Base-by-base conservation (phyloP, 2,797 vertebrate species). In the Diglossa cyanea region DNA sequence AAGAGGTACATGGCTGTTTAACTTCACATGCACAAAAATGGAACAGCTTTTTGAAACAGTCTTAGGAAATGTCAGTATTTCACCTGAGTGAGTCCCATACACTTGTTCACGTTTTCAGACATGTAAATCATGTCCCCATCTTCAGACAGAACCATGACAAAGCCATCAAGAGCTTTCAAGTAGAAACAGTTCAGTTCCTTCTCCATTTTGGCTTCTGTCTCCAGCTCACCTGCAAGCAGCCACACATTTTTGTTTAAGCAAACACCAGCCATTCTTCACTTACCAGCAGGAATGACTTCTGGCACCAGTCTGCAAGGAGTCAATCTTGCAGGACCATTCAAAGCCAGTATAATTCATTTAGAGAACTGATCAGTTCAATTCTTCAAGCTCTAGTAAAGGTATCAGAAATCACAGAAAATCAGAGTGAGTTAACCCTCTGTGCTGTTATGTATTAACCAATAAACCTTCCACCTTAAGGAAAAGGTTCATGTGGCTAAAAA, bases 61-160 rank as follows among this genome's bases (percentile, higher is more conserved):
- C 54, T 66, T 76, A 78, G 54, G 39, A 96, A 88, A 19, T 19
- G 30, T 35, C 35, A 74, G 24, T 48, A 63, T 85, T 94, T 93
- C 97, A 99, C 99, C 99, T 99, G 99, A 91, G 99, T 99, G 93
- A 99, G 98, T 72, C 99, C 99, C 81, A 99, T 98, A 94, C 99
- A 99, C 97, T 99, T 99, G 98, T 98, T 99, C 98, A 99, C 99
- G 26, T 98, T 99, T 96, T 99, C 99, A 12, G 99, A 99, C 96
- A 99, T 98, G 97, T 99, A 99, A 95, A 99, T 98, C 98, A 99
- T 99, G 95, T 99, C 99, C 83, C 99, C 99, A 62, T 99, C 99
- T 97, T 99, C 98, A 13, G 99, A 99, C 61, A 99, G 98, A 97
- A 99, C 99, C 99, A 99, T 98, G 85, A 99, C 98, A 96, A 99